Evolutionary conservation across 1,140 invertebrate genomes (phyloP).

Genomic region (Calycopis cecrops): DNA sequence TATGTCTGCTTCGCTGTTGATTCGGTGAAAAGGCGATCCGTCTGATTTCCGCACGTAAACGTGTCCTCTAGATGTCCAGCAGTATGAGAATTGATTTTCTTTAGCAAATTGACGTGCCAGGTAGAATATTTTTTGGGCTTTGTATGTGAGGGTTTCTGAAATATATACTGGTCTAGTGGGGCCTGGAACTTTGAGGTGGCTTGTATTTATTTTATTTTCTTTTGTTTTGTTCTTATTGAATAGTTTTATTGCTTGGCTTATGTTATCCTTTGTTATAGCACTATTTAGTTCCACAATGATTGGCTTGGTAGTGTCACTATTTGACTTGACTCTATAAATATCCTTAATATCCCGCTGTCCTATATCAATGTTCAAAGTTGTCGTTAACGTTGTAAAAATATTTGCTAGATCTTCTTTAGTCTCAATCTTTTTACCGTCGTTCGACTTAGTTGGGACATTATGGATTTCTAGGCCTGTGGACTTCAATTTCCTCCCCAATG

Average conservation of each 20-base stretch:
- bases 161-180: neutral
- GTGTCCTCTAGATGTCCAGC: neutral
- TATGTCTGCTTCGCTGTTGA: neutral
- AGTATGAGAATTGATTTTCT: neutral
- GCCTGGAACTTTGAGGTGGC: neutral
- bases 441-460: neutral
- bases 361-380: constrained; percentile 10
- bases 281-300: constrained; percentile 11
- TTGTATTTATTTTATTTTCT: no score
- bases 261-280: neutral
- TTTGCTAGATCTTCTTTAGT: constrained; percentile 1
- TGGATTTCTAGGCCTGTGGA: neutral
- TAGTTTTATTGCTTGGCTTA: neutral
- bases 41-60: neutral
- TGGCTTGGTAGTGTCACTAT: neutral
- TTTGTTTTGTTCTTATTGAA: neutral
- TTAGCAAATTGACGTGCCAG: neutral
- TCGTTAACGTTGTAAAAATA: neutral
- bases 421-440: neutral
- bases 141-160: neutral
- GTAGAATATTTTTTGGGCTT: neutral
- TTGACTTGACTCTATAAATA: constrained; percentile 7
- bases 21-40: neutral
- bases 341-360: neutral
- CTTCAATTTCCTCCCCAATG: neutral